Percentiles rank a stretch among this genome's conserved stretches.
phyloP scores from a whole-genome alignment of 2,797 vertebrate species.

The Megaceryle alcyon region DNA sequence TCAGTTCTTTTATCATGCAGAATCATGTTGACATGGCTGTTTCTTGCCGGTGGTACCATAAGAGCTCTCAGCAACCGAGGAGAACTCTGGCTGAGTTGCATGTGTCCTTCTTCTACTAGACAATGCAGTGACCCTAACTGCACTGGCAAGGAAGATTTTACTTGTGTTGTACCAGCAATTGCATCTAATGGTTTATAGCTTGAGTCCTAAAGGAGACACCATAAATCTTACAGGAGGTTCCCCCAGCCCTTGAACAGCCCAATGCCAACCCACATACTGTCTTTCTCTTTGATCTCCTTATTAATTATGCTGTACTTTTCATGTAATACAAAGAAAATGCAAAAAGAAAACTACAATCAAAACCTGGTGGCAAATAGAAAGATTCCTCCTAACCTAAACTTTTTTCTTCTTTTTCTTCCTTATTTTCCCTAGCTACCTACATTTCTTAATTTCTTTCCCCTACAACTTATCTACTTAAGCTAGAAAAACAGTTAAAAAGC shows the following conservation, averaged over 20 bases:
- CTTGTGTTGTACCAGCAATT: neutral
- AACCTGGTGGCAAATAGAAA: neutral
- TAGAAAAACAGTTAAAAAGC: neutral
- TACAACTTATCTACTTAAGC: neutral
- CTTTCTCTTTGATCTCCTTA: neutral
- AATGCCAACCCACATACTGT: neutral
- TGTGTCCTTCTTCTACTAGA: neutral
- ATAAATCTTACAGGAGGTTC: neutral
- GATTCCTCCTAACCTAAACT: neutral
- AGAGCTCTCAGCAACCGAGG: neutral
- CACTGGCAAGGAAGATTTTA: neutral
- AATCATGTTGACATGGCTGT: fast-evolving
- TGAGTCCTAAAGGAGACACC: neutral
- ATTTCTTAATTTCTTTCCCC: neutral
- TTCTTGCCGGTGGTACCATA: neutral
- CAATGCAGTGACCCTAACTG: neutral
- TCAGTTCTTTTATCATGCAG: neutral
- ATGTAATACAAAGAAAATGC: neutral
- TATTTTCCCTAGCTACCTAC: neutral
- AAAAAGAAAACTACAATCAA: neutral
- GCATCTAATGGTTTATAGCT: neutral
- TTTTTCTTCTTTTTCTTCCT: neutral
- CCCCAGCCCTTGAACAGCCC: neutral
- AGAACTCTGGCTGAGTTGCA: neutral
- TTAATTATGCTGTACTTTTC: neutral